phyloP scores from a whole-genome alignment of 2,797 vertebrate genomes.

The Adelosebastes latens region DNA sequence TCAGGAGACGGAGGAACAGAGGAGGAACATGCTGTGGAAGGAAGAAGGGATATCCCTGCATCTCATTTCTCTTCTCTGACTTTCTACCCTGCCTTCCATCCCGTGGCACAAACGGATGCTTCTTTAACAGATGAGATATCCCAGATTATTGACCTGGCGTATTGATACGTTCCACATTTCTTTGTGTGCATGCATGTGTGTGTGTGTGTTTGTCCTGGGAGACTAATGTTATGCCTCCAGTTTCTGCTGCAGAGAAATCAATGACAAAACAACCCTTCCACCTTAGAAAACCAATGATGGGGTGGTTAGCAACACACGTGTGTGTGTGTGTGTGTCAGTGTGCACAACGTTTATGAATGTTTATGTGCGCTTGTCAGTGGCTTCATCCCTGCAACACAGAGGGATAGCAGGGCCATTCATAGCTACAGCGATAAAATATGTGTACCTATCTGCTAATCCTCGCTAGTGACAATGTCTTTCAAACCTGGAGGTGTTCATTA shows the following conservation, averaged over 20 bases:
- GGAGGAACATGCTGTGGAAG: conserved; percentile 25
- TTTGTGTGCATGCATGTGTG: conserved; percentile 25
- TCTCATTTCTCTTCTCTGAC: conserved; percentile 30
- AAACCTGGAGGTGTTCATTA: conserved; percentile 45
- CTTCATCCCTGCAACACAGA: not conserved
- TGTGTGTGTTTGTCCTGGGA: conserved; percentile 51
- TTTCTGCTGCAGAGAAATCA: conserved; percentile 77
- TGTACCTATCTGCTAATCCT: conserved; percentile 29
- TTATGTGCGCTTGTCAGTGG: conserved; percentile 8
- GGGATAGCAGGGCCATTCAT: conserved; percentile 7
- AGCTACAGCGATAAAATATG: not conserved
- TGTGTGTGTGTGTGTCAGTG: not conserved
- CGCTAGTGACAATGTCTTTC: not conserved
- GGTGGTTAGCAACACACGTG: conserved; percentile 24
- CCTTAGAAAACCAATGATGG: conserved; percentile 55
- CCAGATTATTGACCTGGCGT: conserved; percentile 58
- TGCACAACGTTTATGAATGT: not conserved
- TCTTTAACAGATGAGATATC: conserved; percentile 62
- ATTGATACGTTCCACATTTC: conserved; percentile 64
- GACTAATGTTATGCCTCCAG: conserved; percentile 67
- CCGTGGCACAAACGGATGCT: conserved; percentile 37
- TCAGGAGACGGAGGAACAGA: conserved; percentile 20
- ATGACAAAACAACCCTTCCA: conserved; percentile 64
- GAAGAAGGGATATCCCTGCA: conserved; percentile 36
- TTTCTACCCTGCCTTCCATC: conserved; percentile 20